Base-by-base conservation (phyloP, 1,140 invertebrate genomes). In the Fopius arisanus region DNA sequence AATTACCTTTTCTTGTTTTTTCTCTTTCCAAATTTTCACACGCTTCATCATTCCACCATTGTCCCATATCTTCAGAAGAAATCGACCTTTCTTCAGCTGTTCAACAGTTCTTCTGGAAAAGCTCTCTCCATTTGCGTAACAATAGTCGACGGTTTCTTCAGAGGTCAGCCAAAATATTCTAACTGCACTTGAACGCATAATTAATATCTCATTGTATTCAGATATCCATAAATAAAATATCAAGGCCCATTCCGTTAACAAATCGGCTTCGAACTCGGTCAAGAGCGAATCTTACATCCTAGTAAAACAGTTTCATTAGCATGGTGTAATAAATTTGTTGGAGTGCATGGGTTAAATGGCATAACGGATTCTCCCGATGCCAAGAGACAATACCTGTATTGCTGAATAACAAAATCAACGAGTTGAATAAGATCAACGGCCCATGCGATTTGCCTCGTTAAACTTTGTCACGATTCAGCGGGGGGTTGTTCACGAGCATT, bases 391-490 rank as follows among this genome's bases (percentile, higher is more conserved):
- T 59, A 59, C 6, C 29, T 72, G 31, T 63, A 72, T 72, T n/a
- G 51, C 59, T 37, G 63, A 40, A 51, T 43, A 65, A 28, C 63
- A 72, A 43, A 40, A 41, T n/a, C 62, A 26, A 26, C 31, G 28
- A 3, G 12, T 28, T 72, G 59, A 67, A 72, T 67, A 67, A 72
- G 59, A 66, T 71, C 59, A 65, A 23, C 59, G 31, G 31, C 21
- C 21, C 54, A 59, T 59, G n/a, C 41, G 41, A 48, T 71, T 41
- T 70, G 68, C 43, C 59, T 71, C 26, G 54, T 71, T 62, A 65
- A 59, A 37, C 33, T 65, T 71, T 37, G 69, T 63, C 37, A 71
- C 23, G 54, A 41, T 68, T 43, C 40, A 41, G 21, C 19, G 21
- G 37, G 65, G 40, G 29, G 31, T 67, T 67, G 65, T 14, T 48